phyloP scores from a whole-genome alignment of 53 echinoderm and acorn worm genomes.

The Temnopleurus reevesii region DNA sequence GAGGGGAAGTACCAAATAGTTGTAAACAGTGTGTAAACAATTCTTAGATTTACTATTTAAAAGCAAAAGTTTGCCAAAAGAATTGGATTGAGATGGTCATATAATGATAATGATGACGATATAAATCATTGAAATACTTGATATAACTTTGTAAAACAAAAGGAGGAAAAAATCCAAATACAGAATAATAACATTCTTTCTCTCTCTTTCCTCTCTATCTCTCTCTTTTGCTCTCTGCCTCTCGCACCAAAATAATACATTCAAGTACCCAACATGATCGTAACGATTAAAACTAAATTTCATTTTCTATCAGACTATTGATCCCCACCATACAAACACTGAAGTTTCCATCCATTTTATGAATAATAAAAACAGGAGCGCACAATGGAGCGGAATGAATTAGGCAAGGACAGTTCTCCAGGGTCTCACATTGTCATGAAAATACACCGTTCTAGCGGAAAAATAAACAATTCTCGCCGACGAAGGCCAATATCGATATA shows the following conservation, averaged over 20 bases:
- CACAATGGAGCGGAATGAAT: conserved; percentile 20
- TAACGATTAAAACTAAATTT: not conserved
- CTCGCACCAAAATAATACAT: not conserved
- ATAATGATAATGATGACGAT: no score
- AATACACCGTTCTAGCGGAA: conserved; percentile 17
- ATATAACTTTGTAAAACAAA: no score
- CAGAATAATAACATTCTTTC: no score
- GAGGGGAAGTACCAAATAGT: no score
- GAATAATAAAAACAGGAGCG: not conserved
- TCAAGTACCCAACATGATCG: not conserved
- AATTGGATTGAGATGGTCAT: no score
- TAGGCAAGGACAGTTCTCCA: not conserved
- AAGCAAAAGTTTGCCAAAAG: no score
- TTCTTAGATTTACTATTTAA: no score
- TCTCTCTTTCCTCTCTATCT: no score
- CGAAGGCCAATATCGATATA: conserved; percentile 15
- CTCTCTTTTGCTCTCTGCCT: no score
- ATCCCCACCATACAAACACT: not conserved
- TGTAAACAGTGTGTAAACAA: no score
- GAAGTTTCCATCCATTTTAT: conserved; percentile 1
- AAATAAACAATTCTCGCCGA: conserved; percentile 23
- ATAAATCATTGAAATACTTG: no score
- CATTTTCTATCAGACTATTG: not conserved
- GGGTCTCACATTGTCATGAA: not conserved
- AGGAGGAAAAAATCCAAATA: no score